Conservation (phyloP, 2,113 vertebrate genomes). For the Apodemus speciosus region DNA sequence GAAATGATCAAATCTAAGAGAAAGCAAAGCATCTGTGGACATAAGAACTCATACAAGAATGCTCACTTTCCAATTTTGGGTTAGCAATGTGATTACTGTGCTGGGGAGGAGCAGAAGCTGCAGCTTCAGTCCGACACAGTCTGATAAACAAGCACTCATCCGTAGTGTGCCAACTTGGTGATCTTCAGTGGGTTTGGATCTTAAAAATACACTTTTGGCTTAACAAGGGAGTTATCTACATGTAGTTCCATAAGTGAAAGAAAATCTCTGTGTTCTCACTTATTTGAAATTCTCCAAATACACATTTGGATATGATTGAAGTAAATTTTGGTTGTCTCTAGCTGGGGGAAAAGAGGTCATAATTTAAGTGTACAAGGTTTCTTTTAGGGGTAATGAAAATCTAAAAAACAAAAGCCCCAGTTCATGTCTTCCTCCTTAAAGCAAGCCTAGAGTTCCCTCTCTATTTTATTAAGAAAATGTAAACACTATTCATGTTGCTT, state of each 20-base stretch:
- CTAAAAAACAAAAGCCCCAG: neutral
- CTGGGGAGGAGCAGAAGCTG: neutral
- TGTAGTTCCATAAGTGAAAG: neutral
- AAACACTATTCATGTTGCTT: neutral
- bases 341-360: neutral
- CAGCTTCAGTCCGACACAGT: neutral
- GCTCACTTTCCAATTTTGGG: neutral
- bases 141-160: neutral
- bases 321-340: neutral
- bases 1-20: neutral
- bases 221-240: neutral
- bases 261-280: neutral
- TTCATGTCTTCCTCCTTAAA: constrained; percentile 13
- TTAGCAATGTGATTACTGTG: neutral
- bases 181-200: too few relatives aligned
- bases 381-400: neutral
- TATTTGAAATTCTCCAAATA: neutral
- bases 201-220: neutral
- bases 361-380: neutral
- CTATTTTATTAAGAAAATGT: constrained; percentile 21
- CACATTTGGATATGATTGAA: neutral
- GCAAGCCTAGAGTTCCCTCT: neutral
- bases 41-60: neutral
- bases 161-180: neutral
- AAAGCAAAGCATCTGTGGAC: neutral